Evolutionary conservation across 2,113 vertebrate genomes (phyloP).

Genomic region (Nothobranchius furzeri): DNA sequence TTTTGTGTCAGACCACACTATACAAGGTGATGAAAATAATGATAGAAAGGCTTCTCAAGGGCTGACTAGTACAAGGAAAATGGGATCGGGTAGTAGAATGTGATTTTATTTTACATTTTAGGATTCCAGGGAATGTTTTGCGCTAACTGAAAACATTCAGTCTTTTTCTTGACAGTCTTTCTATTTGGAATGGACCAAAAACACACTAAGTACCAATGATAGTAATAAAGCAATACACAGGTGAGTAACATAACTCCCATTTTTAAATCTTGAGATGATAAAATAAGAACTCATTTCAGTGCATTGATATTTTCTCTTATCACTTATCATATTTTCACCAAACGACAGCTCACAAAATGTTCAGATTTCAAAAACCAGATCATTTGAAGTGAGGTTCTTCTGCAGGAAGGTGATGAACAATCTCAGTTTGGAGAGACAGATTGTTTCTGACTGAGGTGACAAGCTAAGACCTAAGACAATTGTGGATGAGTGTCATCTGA

Average conservation of each 20-base stretch:
- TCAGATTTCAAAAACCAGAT: no score
- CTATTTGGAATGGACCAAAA: slow-evolving; percentile 29
- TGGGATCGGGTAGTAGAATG: slow-evolving; percentile 1
- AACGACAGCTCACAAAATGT: no score
- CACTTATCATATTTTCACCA: no score
- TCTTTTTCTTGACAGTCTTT: slow-evolving; percentile 19
- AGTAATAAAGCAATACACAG: slow-evolving; percentile 56
- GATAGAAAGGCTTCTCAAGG: slow-evolving; percentile 45
- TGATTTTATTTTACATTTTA: slow-evolving; percentile 3
- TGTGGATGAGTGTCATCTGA: no score
- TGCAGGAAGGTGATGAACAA: no score
- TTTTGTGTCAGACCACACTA: slow-evolving; percentile 21
- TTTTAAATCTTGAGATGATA: slow-evolving; percentile 7
- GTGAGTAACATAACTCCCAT: slow-evolving; percentile 11
- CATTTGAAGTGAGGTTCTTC: no score
- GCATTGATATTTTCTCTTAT: background rate
- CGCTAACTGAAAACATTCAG: slow-evolving; percentile 26
- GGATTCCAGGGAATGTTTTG: slow-evolving; percentile 11
- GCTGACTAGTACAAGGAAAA: slow-evolving; percentile 45
- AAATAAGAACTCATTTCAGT: background rate
- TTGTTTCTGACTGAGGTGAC: no score
- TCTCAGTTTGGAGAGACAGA: no score
- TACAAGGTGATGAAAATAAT: slow-evolving; percentile 8
- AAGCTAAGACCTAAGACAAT: no score
- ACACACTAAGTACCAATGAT: slow-evolving; percentile 8